Conservation (phyloP, 2,113 vertebrate species). For the Platichthys flesus region DNA sequence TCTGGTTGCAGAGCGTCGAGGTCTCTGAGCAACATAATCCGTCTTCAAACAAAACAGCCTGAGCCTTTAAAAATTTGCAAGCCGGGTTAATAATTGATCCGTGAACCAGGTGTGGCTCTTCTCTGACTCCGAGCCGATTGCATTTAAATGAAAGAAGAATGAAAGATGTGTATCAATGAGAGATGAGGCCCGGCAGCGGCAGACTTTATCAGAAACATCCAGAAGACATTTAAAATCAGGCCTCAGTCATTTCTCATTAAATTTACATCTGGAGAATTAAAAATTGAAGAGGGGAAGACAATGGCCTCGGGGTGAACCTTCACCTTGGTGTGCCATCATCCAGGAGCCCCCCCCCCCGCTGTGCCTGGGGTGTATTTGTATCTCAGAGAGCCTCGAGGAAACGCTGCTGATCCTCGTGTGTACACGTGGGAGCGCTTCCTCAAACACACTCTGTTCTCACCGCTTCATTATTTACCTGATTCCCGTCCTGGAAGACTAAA, state of each 20-base stretch:
- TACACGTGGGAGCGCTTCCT: conserved; percentile 30
- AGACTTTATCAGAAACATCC: conserved; percentile 12
- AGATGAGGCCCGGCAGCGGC: conserved; percentile 9
- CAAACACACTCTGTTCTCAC: conserved; percentile 23
- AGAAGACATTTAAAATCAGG: conserved; percentile 19
- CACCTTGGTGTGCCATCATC: conserved; percentile 49
- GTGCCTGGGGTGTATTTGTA: conserved; percentile 36
- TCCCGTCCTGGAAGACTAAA: background rate
- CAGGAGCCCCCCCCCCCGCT: background rate
- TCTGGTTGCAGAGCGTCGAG: no score
- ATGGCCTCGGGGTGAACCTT: conserved; percentile 51
- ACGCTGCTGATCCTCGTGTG: conserved; percentile 26
- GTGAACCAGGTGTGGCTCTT: background rate
- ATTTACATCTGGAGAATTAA: conserved; percentile 22
- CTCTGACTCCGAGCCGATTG: conserved; percentile 9
- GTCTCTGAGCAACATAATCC: no score
- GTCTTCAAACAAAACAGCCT: conserved; percentile 6
- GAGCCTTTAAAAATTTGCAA: conserved; percentile 3
- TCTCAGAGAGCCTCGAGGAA: conserved; percentile 5
- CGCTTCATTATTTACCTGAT: conserved; percentile 11
- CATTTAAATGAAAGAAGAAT: conserved; percentile 8
- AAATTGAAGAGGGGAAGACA: conserved; percentile 5
- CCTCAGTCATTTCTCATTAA: conserved; percentile 40
- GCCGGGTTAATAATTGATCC: conserved; percentile 36
- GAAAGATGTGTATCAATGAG: conserved; percentile 24